Conservation (phyloP, 2,888 invertebrate genomes). For the Amphiduros pacificus region DNA sequence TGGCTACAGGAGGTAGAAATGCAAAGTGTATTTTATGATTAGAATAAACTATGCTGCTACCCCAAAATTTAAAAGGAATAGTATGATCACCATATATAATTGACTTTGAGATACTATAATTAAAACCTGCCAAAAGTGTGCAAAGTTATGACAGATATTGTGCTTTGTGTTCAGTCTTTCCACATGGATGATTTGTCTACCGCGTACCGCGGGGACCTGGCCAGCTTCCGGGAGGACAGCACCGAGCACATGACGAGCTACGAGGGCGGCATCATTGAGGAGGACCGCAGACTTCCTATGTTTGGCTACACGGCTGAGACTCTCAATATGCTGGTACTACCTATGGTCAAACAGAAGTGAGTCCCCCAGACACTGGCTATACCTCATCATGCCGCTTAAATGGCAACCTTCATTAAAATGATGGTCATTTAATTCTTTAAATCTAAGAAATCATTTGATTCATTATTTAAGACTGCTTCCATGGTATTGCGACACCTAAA, state of each 20-base stretch:
- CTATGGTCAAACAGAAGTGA: slow-evolving; percentile 94
- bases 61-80: too few relatives aligned
- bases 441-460: background rate
- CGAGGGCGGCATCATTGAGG: slow-evolving; percentile 53
- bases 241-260: slow-evolving; percentile 30
- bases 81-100: too few relatives aligned
- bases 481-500: too few relatives aligned
- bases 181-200: slow-evolving; percentile 59
- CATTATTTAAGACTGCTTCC: background rate
- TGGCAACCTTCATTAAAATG: background rate
- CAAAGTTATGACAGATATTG: too few relatives aligned
- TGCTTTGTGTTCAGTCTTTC: slow-evolving; percentile 61
- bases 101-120: too few relatives aligned
- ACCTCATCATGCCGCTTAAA: background rate
- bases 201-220: slow-evolving; percentile 34
- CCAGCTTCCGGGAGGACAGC: slow-evolving; percentile 22
- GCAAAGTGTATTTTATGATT: too few relatives aligned
- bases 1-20: slow-evolving; percentile 70
- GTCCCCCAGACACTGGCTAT: slow-evolving; percentile 21
- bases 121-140: too few relatives aligned
- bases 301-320: slow-evolving; percentile 95
- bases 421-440: background rate
- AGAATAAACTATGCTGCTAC: too few relatives aligned
- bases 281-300: slow-evolving; percentile 83
- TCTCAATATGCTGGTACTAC: slow-evolving; percentile 87